Evolutionary conservation across 2,113 vertebrate genomes (phyloP), one percentile per base, ranked within the genome.

Genomic region (Nannobrachium achirus): DNA sequence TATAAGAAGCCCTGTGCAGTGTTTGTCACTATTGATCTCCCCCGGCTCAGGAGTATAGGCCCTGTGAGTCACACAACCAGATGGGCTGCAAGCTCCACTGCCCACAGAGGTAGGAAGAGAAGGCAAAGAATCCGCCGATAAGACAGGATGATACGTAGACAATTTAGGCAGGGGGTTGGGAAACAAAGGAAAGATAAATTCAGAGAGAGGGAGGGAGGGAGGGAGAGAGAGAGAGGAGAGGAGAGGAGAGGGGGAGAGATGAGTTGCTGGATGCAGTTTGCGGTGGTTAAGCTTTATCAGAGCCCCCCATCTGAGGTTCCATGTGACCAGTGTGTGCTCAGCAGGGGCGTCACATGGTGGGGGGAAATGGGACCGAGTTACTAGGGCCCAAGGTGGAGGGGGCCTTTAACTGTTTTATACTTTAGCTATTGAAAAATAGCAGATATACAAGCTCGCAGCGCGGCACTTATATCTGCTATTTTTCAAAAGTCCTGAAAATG

Each of bases 21-120:
- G 84, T 90, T 88, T 90, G 88, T 87, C 84, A 84, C 81, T 87
- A 90, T 90, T 89, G 89, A 90, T 90, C 89, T 79, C 75, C 76
- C 81, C 71, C 58, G 53, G 89, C 87, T 88, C 84, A 79, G 25
- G 85, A 88, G 78, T 82, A n/a, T n/a, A 83, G 74, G 85, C 67
- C 84, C 76, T 76, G 78, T 88, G 88, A 86, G 82, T 85, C 79
- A 86, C 79, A 86, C 70, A 84, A 81, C 88, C 89, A 91, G 89
- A 91, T 88, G 88, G 88, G 78, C 87, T 87, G 81, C 76, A 86
- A 90, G 86, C 88, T 86, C 80, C 68, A 82, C 88, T 89, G 84
- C 89, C 88, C 84, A 90, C 81, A 61, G 79, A 90, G 79, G 79
- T 75, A 80, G 71, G 49, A 76, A 77, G 83, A 73, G 77, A 80